A percentile compares a stretch with the other conserved stretches of the same genome.
These are phyloP conservation scores for Gymnocheta viridis DNA, from an alignment of 2,888 invertebrate genomes.

Conservation along the genomic window DNA sequence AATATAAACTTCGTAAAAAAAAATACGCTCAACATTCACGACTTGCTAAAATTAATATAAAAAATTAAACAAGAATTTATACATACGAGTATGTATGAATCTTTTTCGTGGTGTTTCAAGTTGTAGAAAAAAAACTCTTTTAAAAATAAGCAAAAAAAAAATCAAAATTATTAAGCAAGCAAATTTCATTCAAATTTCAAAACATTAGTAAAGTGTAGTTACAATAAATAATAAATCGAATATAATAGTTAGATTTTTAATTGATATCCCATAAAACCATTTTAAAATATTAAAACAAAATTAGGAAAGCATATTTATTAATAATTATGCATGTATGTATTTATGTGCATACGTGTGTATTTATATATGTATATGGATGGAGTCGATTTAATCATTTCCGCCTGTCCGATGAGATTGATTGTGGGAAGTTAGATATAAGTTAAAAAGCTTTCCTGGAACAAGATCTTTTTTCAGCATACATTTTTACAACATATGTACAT, in stretches of 20 bases:
- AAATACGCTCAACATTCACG: not conserved
- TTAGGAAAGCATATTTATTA: too few relatives aligned
- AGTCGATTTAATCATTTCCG: too few relatives aligned
- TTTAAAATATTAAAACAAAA: not conserved
- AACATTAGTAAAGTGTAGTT: constrained; percentile 9
- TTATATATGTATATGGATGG: too few relatives aligned
- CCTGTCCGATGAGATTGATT: too few relatives aligned
- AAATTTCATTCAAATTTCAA: not conserved
- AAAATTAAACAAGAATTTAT: too few relatives aligned
- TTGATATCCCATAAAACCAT: not conserved
- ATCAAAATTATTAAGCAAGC: constrained; percentile 4
- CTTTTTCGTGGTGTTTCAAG: not conserved
- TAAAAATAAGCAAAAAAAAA: constrained; percentile 8
- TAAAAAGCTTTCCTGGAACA: too few relatives aligned
- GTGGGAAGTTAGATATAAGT: too few relatives aligned
- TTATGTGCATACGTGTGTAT: too few relatives aligned
- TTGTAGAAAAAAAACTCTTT: not conserved
- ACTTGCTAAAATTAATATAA: not conserved
- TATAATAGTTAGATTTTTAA: not conserved
- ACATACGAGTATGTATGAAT: too few relatives aligned
- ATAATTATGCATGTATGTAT: too few relatives aligned
- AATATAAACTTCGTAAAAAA: not conserved
- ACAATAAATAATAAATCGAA: not conserved
- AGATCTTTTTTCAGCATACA: too few relatives aligned
- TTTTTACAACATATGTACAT: too few relatives aligned